Evolutionary conservation across 1,140 invertebrate species (phyloP), one percentile per base, ranked within the genome.

Genomic region (Probaryconus sp.): DNA sequence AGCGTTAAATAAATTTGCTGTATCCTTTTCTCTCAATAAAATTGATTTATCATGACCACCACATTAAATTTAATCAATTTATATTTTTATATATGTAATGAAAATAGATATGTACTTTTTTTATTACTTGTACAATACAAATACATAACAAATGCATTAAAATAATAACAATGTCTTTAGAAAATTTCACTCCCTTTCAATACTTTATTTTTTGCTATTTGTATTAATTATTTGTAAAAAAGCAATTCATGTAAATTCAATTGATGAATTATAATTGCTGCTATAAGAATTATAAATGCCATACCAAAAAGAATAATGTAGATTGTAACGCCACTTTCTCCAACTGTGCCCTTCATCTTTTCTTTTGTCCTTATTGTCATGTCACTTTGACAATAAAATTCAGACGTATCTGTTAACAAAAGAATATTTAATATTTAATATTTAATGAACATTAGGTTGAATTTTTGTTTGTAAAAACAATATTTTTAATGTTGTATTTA

Each of bases 331-430:
- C 89, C 90, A 2, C 85, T 86, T 82, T 89, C 89, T 55, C 87
- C 86, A 1, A 88, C 87, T 2, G 75, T 69, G 72, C 80, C 83
- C 88, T 89, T 58, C 82, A 83, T 31, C 88, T 76, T 30, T 84
- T 83, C 79, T 87, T 87, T 75, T 84, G 89, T 65, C 81, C 89
- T 89, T 1, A 81, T 72, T 67, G 90, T 89, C 9, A 89, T 80
- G 45, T 90, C 89, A 56, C 77, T 83, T 73, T 91, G 87, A n/a
- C 88, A 89, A 55, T 91, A 91, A 81, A 91, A 91, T 79, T 92
- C 90, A 7, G 89, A 88, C 20, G 91, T 90, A 88, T 92, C 92
- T 92, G 80, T 42, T 83, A 84, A 69, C 14, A 77, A 64, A 60
- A 64, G 35, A 65, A 43, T 60, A 1, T 6, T 26, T 65, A 38